A percentile compares a stretch with the other conserved stretches of the same genome.
These are phyloP conservation scores for Drosophila prosaltans DNA, from an alignment of 1,140 invertebrate species.

Conservation along the genomic window DNA sequence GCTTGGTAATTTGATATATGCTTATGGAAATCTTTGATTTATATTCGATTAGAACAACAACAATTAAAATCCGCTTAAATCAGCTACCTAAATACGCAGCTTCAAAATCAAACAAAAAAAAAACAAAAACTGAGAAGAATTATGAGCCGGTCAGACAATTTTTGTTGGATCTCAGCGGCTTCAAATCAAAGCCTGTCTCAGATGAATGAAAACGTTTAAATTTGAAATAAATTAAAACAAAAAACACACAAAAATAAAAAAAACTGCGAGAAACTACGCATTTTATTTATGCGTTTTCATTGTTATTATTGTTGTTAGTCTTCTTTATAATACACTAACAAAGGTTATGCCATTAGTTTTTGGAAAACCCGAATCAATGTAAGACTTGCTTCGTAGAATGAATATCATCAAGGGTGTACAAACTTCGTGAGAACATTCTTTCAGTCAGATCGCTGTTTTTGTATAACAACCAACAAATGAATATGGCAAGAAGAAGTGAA, in stretches of 20 bases:
- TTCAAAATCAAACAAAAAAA: not conserved
- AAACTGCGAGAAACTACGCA: conserved; percentile 71
- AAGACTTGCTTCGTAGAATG: not conserved
- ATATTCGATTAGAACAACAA: conserved; percentile 70
- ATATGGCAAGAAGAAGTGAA: not conserved
- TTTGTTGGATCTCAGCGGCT: conserved; percentile 21
- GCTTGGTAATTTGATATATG: conserved; percentile 1
- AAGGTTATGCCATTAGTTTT: not conserved
- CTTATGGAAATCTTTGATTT: conserved; percentile 19
- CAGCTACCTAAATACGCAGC: conserved; percentile 6
- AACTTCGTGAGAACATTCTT: not conserved
- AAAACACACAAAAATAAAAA: not conserved
- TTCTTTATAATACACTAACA: conserved; percentile 62
- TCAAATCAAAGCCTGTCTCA: conserved; percentile 68
- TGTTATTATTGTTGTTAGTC: conserved; percentile 43
- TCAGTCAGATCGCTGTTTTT: too few relatives aligned
- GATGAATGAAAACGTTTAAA: conserved; percentile 77
- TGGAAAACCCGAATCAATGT: too few relatives aligned
- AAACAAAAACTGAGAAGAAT: conserved; percentile 47
- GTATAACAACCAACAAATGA: not conserved
- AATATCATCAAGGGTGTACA: not conserved
- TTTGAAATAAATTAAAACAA: conserved; percentile 69
- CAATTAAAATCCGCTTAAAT: conserved; percentile 73
- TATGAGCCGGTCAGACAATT: conserved; percentile 11
- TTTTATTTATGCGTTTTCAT: conserved; percentile 46